Conservation (phyloP, 2,888 invertebrate genomes). For the Aquatica leii region DNA sequence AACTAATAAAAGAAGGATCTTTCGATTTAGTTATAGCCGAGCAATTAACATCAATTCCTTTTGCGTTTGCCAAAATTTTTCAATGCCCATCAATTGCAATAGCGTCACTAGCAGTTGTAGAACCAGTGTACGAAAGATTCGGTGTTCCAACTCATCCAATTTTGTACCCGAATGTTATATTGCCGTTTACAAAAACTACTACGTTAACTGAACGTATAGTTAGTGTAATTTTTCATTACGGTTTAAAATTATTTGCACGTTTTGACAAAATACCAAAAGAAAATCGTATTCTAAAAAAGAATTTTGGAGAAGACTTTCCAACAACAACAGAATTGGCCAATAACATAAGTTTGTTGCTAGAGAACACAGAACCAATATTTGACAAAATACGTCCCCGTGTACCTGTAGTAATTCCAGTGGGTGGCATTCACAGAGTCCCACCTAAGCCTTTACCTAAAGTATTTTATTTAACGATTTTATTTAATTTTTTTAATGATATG, state of each 20-base stretch:
- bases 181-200: not conserved
- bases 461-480: too few species aligned
- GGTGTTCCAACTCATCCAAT: slow-evolving; percentile 65
- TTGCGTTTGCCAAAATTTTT: slow-evolving; percentile 65
- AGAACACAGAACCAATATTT: slow-evolving; percentile 59
- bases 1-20: slow-evolving; percentile 55
- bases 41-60: slow-evolving; percentile 62
- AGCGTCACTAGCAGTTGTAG: slow-evolving; percentile 62
- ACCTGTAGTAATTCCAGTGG: slow-evolving; percentile 57
- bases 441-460: slow-evolving; percentile 50
- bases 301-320: slow-evolving; percentile 43
- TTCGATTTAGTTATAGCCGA: slow-evolving; percentile 69
- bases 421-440: slow-evolving; percentile 58
- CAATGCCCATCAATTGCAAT: slow-evolving; percentile 65
- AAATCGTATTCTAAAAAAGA: slow-evolving; percentile 9
- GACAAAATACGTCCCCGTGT: slow-evolving; percentile 56
- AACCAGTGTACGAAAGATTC: slow-evolving; percentile 63
- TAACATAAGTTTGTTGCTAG: slow-evolving; percentile 57
- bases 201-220: slow-evolving; percentile 2
- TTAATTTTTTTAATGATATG: too few species aligned
- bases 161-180: slow-evolving; percentile 58
- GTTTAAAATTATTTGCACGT: not conserved
- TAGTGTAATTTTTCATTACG: not conserved
- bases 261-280: not conserved
- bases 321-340: slow-evolving; percentile 42